Evolutionary conservation across 1,140 invertebrate genomes (phyloP).

Genomic region (Campoletis sonorensis): DNA sequence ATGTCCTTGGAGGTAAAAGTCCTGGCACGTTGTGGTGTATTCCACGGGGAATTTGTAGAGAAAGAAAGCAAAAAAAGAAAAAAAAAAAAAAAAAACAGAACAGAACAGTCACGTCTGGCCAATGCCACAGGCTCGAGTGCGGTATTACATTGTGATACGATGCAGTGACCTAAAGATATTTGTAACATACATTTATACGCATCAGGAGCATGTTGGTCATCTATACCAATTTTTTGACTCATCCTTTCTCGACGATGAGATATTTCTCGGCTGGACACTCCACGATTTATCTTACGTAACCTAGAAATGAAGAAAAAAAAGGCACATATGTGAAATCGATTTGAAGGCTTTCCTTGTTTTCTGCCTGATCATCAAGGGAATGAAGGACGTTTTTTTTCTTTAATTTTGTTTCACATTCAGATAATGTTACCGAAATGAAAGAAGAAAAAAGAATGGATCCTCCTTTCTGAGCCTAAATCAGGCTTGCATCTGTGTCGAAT

Average conservation of each 20-base stretch:
- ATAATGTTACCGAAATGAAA: too few relatives aligned
- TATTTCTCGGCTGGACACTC: not conserved
- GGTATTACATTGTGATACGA: not conserved
- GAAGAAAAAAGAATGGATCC: too few relatives aligned
- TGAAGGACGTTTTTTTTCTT: too few relatives aligned
- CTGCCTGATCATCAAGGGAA: too few relatives aligned
- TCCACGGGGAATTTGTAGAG: not conserved
- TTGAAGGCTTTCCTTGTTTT: too few relatives aligned
- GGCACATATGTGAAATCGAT: too few relatives aligned
- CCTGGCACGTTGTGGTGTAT: conserved; percentile 1
- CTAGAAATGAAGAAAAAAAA: not conserved
- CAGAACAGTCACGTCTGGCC: not conserved
- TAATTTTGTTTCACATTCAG: too few relatives aligned
- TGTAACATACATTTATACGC: not conserved
- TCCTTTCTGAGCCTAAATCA: too few relatives aligned
- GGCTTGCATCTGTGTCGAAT: too few relatives aligned
- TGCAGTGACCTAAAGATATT: not conserved
- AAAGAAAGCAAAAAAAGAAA: too few relatives aligned
- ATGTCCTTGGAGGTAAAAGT: not conserved
- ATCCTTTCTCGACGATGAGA: not conserved
- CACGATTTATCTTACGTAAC: not conserved
- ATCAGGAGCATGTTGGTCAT: not conserved
- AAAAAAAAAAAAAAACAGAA: not conserved
- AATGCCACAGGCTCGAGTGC: not conserved
- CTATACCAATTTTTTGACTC: conserved; percentile 14